Evolutionary conservation across 2,113 vertebrate species (phyloP).

Genomic region (Melanostigma gelatinosum): DNA sequence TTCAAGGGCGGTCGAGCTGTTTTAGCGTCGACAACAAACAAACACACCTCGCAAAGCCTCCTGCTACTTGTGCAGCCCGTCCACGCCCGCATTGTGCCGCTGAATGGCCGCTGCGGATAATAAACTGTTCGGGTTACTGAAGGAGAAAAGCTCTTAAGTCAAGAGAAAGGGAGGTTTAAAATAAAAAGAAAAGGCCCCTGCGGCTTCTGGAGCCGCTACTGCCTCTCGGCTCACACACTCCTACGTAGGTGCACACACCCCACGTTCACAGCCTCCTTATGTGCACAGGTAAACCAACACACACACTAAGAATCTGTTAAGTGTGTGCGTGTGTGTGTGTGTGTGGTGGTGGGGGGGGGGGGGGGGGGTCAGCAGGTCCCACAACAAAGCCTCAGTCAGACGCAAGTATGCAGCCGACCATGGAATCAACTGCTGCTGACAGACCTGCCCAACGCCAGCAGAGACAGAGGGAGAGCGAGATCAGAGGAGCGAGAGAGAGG

Average conservation of each 20-base stretch:
- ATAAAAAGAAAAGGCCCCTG: constrained; percentile 19
- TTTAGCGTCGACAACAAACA: constrained; percentile 57
- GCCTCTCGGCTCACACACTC: constrained; percentile 2
- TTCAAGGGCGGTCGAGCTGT: constrained; percentile 46
- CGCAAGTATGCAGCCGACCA: constrained; percentile 50
- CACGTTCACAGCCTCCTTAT: background rate
- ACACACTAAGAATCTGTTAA: constrained; percentile 39
- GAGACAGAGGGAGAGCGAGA: constrained; percentile 33
- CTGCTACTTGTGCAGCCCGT: constrained; percentile 40
- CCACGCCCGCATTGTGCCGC: constrained; percentile 57
- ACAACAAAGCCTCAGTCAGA: constrained; percentile 75
- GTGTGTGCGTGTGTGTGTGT: background rate
- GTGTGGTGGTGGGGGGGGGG: too few species aligned
- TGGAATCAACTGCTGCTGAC: constrained; percentile 70
- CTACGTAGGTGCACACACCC: background rate
- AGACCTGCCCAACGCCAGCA: constrained; percentile 51
- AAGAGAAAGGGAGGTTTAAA: constrained; percentile 56
- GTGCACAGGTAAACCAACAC: constrained; percentile 19
- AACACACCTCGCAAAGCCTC: constrained; percentile 36
- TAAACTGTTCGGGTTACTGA: constrained; percentile 66
- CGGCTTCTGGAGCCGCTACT: constrained; percentile 35
- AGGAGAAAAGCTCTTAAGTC: constrained; percentile 68
- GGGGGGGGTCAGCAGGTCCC: constrained; percentile 52
- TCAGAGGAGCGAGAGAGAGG: constrained; percentile 33
- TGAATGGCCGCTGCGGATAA: constrained; percentile 54